Evolutionary conservation across 2,888 invertebrate genomes (phyloP), one percentile per base, ranked within the genome.

Genomic region (Hanleya hanleyi): DNA sequence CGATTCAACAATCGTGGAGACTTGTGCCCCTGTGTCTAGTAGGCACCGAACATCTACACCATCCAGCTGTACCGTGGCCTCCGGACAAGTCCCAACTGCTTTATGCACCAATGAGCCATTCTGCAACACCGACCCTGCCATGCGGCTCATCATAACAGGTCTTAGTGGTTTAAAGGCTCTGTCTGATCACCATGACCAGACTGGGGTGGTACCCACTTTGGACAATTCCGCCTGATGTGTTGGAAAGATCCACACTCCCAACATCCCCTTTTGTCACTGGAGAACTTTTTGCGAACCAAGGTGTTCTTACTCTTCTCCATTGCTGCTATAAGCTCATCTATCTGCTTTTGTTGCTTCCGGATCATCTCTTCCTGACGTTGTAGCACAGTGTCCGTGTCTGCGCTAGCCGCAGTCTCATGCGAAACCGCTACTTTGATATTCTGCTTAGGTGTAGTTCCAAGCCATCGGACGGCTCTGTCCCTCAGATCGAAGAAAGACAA

Each of bases 21-120:
- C 67, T 7, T 67, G 67, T 3, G 67, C 67, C 3, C 47, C 35
- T 4, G 67, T 67, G 67, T 67, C 67, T 9, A 67, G 22, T 47
- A 67, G n/a, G 41, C 67, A 67, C 38, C 29, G 4, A 2, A 67
- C 32, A 41, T n/a, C 64, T 15, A 26, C 33, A 15, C 67, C 62
- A 49, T 35, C 2, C 1, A 73, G 1, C 18, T 47, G 36, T 5
- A 73, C 57, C 5, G 22, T 32, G 18, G 70, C 37, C 33, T 73
- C 65, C 15, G 73, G 75, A 70, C 75, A 76, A 18, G 32, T 51
- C 33, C 67, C 70, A 38, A 73, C 33, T n/a, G 68, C 68, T 66
- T 50, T 74, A 62, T 67, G 26, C 29, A 74, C 61, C 41, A 70
- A 22, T 37, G 69, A 70, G 73, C 68, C 66, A 35, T 57, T 37